These are phyloP conservation scores for Dipodomys merriami DNA, from an alignment of 2,113 vertebrate genomes.

Conservation along the genomic window DNA sequence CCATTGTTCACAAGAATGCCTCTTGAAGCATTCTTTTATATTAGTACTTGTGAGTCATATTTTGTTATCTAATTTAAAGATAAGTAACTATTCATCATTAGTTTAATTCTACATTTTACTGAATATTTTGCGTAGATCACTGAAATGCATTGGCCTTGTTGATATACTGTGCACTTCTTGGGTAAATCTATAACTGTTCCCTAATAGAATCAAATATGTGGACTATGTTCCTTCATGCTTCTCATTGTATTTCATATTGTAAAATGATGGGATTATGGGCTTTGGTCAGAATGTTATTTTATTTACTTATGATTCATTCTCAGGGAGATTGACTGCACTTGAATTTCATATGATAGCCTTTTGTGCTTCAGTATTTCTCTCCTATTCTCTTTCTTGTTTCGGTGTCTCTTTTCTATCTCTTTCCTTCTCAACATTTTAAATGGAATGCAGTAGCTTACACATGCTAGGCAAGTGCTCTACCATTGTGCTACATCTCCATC, in stretches of 20 bases:
- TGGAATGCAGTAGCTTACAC: background rate
- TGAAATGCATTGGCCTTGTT: background rate
- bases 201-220: conserved; percentile 19
- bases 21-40: background rate
- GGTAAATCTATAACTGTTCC: conserved; percentile 2
- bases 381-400: background rate
- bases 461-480: too few species aligned
- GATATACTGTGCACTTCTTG: background rate
- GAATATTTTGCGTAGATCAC: background rate
- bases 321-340: conserved; percentile 67
- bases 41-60: background rate
- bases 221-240: conserved; percentile 34
- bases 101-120: conserved; percentile 27
- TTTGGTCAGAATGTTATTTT: conserved; percentile 70
- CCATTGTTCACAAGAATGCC: background rate
- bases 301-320: conserved; percentile 67
- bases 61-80: conserved; percentile 15
- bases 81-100: conserved; percentile 26
- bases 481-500: too few species aligned
- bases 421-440: too few species aligned
- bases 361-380: background rate
- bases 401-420: too few species aligned
- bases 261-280: conserved; percentile 63
- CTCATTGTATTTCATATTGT: conserved; percentile 67
- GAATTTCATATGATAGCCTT: conserved; percentile 71